Evolutionary conservation across 2,888 invertebrate genomes (phyloP).

Genomic region (Caenorhabditis japonica): DNA sequence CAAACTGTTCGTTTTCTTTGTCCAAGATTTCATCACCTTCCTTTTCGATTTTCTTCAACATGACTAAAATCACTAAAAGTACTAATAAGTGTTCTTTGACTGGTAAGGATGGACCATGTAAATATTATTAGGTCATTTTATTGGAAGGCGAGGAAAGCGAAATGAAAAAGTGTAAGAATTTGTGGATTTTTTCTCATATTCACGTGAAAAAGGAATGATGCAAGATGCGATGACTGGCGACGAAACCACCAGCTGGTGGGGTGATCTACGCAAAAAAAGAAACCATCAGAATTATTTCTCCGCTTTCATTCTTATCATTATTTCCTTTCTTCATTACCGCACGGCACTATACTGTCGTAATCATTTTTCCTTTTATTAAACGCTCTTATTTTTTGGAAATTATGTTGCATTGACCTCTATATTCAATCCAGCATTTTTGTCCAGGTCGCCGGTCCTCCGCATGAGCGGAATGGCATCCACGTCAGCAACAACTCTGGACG

Average conservation of each 20-base stretch:
- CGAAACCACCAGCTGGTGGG: constrained; percentile 38
- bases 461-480: constrained; percentile 42
- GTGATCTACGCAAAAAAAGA: constrained; percentile 36
- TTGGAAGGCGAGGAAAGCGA: too few species aligned
- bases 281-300: constrained; percentile 2
- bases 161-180: too few species aligned
- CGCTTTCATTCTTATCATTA: constrained; percentile 20
- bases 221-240: too few species aligned
- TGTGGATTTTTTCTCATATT: constrained; percentile 4
- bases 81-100: too few species aligned
- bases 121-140: too few species aligned
- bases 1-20: constrained; percentile 18
- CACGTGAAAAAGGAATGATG: constrained; percentile 6
- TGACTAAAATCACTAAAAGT: too few species aligned
- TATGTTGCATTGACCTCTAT: too few species aligned
- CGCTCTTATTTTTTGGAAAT: too few species aligned
- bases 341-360: constrained; percentile 4
- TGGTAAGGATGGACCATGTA: too few species aligned
- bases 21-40: constrained; percentile 27
- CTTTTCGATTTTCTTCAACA: background rate
- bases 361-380: too few species aligned
- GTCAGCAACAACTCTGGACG: constrained; percentile 30
- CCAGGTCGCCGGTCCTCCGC: background rate
- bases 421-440: too few species aligned
- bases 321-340: constrained; percentile 10